Evolutionary conservation across 2,113 vertebrate species (phyloP).

Genomic region (Rhombomys opimus): DNA sequence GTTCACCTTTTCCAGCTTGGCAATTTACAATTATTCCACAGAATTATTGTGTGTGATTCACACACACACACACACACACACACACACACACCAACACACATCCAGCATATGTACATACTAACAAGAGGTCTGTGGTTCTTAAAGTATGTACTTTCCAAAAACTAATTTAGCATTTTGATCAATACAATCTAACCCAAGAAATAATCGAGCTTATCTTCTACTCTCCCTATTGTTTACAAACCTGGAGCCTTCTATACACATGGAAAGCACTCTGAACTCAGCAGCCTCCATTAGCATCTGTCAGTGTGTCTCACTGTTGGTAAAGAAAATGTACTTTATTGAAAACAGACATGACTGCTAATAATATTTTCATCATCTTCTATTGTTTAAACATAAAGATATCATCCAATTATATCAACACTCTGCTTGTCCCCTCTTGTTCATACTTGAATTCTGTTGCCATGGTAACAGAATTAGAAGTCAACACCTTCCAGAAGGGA

Average conservation of each 20-base stretch:
- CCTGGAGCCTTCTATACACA: neutral
- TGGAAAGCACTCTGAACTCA: neutral
- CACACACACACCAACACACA: neutral
- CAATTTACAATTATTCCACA: neutral
- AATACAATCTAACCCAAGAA: neutral
- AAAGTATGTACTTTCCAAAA: neutral
- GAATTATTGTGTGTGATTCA: neutral
- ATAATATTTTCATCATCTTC: neutral
- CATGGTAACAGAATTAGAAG: neutral
- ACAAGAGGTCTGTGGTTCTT: neutral
- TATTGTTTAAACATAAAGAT: neutral
- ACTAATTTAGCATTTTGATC: neutral
- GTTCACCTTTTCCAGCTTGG: too few species aligned
- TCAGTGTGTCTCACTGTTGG: neutral
- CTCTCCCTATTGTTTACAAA: neutral
- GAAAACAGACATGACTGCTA: neutral
- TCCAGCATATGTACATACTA: neutral
- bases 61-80: neutral
- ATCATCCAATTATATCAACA: neutral
- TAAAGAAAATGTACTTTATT: neutral
- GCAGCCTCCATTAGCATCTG: neutral
- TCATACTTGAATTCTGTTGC: neutral
- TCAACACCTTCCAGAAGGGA: neutral
- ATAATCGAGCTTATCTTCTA: neutral
- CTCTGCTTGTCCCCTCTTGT: neutral